Evolutionary conservation across 2,113 vertebrate genomes (phyloP), one percentile per base, ranked within the genome.

Genomic region (Sinocyclocheilus anshuiensis): DNA sequence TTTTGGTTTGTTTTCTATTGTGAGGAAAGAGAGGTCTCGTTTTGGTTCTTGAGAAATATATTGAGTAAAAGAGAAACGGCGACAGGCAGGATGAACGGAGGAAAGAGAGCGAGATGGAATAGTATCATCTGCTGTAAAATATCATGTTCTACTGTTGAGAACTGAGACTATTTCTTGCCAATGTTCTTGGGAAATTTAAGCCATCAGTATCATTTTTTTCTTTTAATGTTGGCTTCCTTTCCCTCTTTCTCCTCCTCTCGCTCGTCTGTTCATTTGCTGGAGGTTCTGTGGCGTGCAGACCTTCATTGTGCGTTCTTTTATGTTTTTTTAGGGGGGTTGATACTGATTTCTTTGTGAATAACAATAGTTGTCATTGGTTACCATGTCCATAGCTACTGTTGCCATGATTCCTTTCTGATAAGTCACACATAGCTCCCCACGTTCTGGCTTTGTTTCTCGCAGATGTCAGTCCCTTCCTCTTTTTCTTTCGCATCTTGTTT

Each of bases 161-260:
- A 82, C 39, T 6, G 57, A 85, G 13, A 75, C 26, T n/a, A 48
- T 50, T 84, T 83, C 42, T 83, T 79, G 63, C 69, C 86, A 86
- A 55, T 81, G 67, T 79, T 84, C 55, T 86, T 86, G 81, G 87
- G 86, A 88, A 84, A 90, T 29, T 78, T 26, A 90, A 90, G 86
- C 89, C 89, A 90, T 90, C 85, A 74, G 84, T 87, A 86, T 83
- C 86, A 61, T 83, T 36, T 77, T 45, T 20, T 77, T 53, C 24
- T 24, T 78, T 9, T 53, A 15, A 1, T 15, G 72, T n/a, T 59
- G 65, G 33, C 80, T 15, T 57, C 20, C 36, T 69, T 65, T 72
- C 76, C 29, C 72, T 55, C 4, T 16, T 33, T 15, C 75, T 75
- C 33, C 55, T 24, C 50, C 29, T 39, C 42, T 50, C n/a, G 33